Evolutionary conservation across 2,113 vertebrate genomes (phyloP).

Genomic region (Canis aureus): DNA sequence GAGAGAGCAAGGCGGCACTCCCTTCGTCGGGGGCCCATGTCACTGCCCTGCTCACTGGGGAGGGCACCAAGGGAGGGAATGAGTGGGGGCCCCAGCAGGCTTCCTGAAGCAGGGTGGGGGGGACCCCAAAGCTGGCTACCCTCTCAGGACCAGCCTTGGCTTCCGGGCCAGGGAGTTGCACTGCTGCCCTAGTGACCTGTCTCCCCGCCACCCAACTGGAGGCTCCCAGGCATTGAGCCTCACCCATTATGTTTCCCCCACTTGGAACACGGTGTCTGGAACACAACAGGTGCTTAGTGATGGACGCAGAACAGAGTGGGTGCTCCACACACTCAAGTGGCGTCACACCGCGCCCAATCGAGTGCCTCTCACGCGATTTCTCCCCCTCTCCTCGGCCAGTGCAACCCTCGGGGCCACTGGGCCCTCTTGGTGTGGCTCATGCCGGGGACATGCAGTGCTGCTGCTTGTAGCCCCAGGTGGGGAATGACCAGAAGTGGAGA

Average conservation of each 20-base stretch:
- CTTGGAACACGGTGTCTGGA: rapidly evolving
- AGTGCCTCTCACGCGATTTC: rapidly evolving
- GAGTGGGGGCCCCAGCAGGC: no score
- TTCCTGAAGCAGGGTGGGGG: background rate
- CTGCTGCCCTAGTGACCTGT: no score
- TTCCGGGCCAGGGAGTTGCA: background rate
- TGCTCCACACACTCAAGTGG: rapidly evolving
- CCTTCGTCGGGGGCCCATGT: rapidly evolving
- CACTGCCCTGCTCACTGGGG: background rate
- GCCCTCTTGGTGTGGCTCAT: background rate
- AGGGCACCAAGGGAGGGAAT: background rate
- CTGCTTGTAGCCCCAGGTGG: background rate
- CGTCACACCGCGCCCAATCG: rapidly evolving
- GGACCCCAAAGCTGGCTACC: background rate
- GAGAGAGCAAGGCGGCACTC: background rate
- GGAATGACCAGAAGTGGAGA: background rate
- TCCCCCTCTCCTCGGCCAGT: rapidly evolving
- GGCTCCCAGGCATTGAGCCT: background rate
- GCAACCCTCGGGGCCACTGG: rapidly evolving
- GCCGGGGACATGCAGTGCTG: rapidly evolving
- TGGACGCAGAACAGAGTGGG: background rate
- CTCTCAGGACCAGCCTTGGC: background rate
- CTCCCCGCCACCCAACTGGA: background rate
- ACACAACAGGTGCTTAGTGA: background rate
- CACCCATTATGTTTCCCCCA: rapidly evolving